phyloP scores from a whole-genome alignment of 30 jellyfish, hydroid and myxozoan species.

The Turritopsis dohrnii region DNA sequence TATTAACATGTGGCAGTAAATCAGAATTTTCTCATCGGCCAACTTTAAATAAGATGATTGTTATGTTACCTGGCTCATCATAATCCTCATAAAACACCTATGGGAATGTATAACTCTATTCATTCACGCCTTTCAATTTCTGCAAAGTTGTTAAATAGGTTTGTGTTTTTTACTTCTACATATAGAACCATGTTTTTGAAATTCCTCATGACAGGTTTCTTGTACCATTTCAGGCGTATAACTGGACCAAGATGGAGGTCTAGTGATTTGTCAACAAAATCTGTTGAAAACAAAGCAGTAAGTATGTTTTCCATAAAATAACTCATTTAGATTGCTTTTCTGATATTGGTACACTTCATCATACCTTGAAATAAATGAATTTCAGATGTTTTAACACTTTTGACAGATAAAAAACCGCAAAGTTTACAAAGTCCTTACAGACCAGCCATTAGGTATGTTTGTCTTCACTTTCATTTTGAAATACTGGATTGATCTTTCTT shows the following conservation, averaged over 20 bases:
- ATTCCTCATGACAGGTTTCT: not conserved
- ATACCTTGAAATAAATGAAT: not conserved
- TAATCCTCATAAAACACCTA: too few relatives aligned
- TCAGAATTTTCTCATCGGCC: not conserved
- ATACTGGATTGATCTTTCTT: not conserved
- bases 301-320: too few relatives aligned
- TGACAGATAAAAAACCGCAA: not conserved
- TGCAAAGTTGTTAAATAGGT: not conserved
- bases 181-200: not conserved
- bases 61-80: too few relatives aligned
- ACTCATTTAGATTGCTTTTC: too few relatives aligned
- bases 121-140: not conserved
- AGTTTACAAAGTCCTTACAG: not conserved
- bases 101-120: too few relatives aligned
- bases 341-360: too few relatives aligned
- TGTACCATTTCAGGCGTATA: not conserved
- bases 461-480: not conserved
- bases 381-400: not conserved
- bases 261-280: not conserved
- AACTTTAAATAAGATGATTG: too few relatives aligned
- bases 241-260: constrained; percentile 10
- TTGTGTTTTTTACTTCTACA: not conserved
- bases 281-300: not conserved
- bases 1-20: not conserved
- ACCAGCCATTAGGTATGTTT: constrained; percentile 1